Base-by-base conservation (phyloP, 2,888 invertebrate species). In the Aricia artaxerxes region DNA sequence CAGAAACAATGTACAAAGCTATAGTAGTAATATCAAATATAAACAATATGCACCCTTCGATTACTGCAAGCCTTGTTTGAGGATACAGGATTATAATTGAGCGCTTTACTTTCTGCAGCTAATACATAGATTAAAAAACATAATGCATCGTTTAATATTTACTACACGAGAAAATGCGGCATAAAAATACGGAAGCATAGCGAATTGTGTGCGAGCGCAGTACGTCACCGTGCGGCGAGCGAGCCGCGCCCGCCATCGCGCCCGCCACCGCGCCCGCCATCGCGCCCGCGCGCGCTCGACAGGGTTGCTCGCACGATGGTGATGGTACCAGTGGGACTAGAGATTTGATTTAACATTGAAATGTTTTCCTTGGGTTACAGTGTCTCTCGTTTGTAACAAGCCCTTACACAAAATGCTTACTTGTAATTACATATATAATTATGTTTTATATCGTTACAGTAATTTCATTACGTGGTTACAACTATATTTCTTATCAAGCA, bases 1-100 rank as follows among this genome's bases (percentile, higher is more conserved):
- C 95, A 95, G 95, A 95, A 95, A 95, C 94, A 95, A 95, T 95
- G 95, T 96, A 96, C 95, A 96, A 96, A 96, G 96, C 96, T 95
- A 95, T 95, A 95, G 93, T 94, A 94, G 94, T 94, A 94, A 94
- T 95, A 94, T 94, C 94, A 94, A 94, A 94, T 94, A 94, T 94
- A 94, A 94, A 94, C 94, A 94, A 93, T 94, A 94, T 94, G 94
- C 94, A 94, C 94, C 94, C 94, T 93, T 93, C 93, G 92, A 92
- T 94, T 92, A 92, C 94, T 94, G 94, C 92, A 94, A 94, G 94
- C 94, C 93, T 93, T 92, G 88, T 90, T 88, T 90, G 90, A 92
- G 93, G 93, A 92, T 93, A 94, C 91, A 93, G 92, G 89, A 89
- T 92, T 83, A 83, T 82, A 92, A 93, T 94, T 94, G 94, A 94